Base-by-base conservation (phyloP, 2,888 invertebrate genomes). In the Lydus trimaculatus region DNA sequence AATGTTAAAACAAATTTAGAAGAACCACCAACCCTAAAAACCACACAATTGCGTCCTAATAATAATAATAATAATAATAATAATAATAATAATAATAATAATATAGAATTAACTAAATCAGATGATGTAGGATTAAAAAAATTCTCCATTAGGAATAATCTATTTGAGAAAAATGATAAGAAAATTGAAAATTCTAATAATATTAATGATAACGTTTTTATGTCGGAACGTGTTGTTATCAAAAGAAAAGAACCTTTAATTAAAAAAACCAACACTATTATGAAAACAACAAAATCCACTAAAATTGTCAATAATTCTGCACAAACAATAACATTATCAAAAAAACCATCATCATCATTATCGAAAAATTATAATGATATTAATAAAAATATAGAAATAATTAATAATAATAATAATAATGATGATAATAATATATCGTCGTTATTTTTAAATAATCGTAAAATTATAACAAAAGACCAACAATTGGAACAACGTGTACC, bases 401-500 rank as follows among this genome's bases (percentile, higher is more conserved):
- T 36, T 36, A 13, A 43, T 17, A 43, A n/a, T 17, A 43, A 43
- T 43, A 4, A 8, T n/a, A 43, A 17, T 15, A 36, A 15, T 15
- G 6, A 36, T 36, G 13, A 20, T 31, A 20, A 33, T 28, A 15
- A 52, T n/a, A 25, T 7, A 15, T 20, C 8, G 1, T 39, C 63
- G 15, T 25, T 58, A 63, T 81, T 81, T 72, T 73, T 81, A 62
- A 75, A 69, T 63, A 80, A 80, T 61, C 76, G 82, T 43, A 79
- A 73, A 64, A 79, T 83, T 62, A 72, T 81, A 66, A 74, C 79
- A 39, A 79, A 79, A 73, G 79, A 80, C 62, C 71, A 75, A 23
- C 61, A 15, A 84, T 28, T 28, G n/a, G n/a, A n/a, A 28, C 85
- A 66, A 85, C 85, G 4, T 84, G 79, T 84, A 43, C 43, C n/a